Percentiles rank a stretch among this genome's conserved stretches.
Conservation (phyloP, 2,888 invertebrate genomes). For the Leptopterna dolabrata region DNA sequence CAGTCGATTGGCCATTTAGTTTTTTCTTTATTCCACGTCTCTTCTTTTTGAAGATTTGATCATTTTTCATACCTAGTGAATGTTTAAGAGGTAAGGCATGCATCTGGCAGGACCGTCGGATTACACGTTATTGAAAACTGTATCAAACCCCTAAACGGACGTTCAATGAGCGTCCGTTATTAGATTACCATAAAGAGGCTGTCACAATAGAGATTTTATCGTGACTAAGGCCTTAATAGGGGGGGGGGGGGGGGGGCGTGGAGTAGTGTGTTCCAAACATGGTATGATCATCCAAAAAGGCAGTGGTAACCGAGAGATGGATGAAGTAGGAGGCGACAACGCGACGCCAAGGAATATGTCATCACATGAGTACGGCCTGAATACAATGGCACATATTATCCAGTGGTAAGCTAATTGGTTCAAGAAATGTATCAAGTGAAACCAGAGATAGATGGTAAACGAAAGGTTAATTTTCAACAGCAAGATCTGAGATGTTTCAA, state of each 20-base stretch:
- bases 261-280: background rate
- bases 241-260: background rate
- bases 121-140: background rate
- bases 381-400: too few relatives aligned
- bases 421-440: too few relatives aligned
- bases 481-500: too few relatives aligned
- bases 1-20: background rate
- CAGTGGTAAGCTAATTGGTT: too few relatives aligned
- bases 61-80: background rate
- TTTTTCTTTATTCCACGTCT: background rate
- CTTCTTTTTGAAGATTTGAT: background rate
- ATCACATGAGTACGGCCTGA: too few relatives aligned
- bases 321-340: background rate
- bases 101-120: background rate
- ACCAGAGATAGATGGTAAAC: too few relatives aligned
- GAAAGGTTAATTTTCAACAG: too few relatives aligned
- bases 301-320: background rate
- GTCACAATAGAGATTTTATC: conserved; percentile 16
- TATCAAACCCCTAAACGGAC: background rate
- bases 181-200: background rate
- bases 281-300: conserved; percentile 1
- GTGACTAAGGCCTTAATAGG: conserved; percentile 5
- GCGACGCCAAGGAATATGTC: background rate
- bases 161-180: background rate
- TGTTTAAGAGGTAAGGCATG: background rate